Conservation (phyloP, 1,140 invertebrate genomes). For the Drosophila mojavensis region DNA sequence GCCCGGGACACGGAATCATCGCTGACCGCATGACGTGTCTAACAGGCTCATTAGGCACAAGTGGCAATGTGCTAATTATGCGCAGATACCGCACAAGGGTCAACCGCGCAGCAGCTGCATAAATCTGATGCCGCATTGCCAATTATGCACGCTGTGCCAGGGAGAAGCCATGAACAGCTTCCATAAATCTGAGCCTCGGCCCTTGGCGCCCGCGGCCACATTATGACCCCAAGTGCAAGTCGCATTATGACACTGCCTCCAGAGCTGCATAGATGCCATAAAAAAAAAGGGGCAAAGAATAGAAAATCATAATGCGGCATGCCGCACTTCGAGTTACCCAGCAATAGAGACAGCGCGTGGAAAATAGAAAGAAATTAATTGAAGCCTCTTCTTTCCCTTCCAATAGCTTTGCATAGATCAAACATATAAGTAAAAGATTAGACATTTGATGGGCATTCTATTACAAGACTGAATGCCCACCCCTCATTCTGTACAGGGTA, state of each 20-base stretch:
- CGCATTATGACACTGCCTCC: conserved; percentile 69
- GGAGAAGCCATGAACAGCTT: conserved; percentile 48
- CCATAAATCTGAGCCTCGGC: conserved; percentile 61
- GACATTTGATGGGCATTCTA: neutral
- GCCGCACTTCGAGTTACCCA: neutral
- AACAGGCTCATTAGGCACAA: conserved; percentile 81
- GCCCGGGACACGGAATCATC: conserved; percentile 1
- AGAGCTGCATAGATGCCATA: conserved; percentile 26
- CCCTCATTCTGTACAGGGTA: neutral
- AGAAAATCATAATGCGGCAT: neutral
- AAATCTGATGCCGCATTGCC: conserved; percentile 69
- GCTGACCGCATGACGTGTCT: conserved; percentile 55
- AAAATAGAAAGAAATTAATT: neutral
- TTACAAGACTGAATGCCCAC: too few species aligned
- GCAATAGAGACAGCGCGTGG: too few species aligned
- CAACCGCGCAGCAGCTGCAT: conserved; percentile 47
- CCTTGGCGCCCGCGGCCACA: conserved; percentile 24
- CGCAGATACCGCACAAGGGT: conserved; percentile 36
- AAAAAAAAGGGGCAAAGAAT: conserved; percentile 16
- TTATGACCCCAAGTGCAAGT: conserved; percentile 52
- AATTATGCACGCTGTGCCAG: conserved; percentile 77
- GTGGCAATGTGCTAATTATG: conserved; percentile 82
- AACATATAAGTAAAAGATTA: neutral
- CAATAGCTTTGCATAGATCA: neutral
- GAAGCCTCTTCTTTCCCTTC: neutral